Evolutionary conservation across 2,113 vertebrate genomes (phyloP), one percentile per base, ranked within the genome.

Genomic region (Prunella fulvescens): DNA sequence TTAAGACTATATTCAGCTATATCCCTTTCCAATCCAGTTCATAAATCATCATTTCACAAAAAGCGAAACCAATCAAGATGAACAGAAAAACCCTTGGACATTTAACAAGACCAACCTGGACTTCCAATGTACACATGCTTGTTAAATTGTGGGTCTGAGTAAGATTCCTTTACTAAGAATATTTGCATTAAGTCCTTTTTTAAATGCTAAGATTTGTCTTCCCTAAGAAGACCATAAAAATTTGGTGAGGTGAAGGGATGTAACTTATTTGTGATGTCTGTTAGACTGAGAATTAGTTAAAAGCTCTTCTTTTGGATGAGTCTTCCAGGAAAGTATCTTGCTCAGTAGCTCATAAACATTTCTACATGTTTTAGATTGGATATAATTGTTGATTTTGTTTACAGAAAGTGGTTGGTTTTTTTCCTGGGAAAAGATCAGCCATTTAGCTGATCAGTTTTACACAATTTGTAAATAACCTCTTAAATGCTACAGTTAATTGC

Each of bases 391-490:
- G n/a, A 66, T 81, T 88, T 88, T 74, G 22, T 93, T 91, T 94
- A 53, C 76, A 84, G 77, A 81, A 89, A 79, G 25, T 45, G 11
- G 61, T 82, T 90, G 44, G 5, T 6, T 76, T 69, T 92, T 79
- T 79, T 51, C 51, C 37, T 50, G 53, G 42, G 64, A 77, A 92
- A 86, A 74, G 33, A 86, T 78, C 54, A 78, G 47, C 5, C 0
- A 45, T 88, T 88, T 56, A 86, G 19, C 61, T 78, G 65, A 78
- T 88, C 5, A 3, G 69, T 81, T 91, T 84, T 84, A 58, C 1
- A 6, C 47, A 60, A 56, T 83, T 86, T 70, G 44, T 88, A 94
- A 93, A 81, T 94, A 86, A 91, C 26, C 19, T 67, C 69, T 90
- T 92, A 86, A 78, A 47, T 78, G 60, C 60, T 83, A n/a, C 39